Evolutionary conservation across 2,888 invertebrate genomes (phyloP), one percentile per base, ranked within the genome.

Genomic region (Griposia aprilina): DNA sequence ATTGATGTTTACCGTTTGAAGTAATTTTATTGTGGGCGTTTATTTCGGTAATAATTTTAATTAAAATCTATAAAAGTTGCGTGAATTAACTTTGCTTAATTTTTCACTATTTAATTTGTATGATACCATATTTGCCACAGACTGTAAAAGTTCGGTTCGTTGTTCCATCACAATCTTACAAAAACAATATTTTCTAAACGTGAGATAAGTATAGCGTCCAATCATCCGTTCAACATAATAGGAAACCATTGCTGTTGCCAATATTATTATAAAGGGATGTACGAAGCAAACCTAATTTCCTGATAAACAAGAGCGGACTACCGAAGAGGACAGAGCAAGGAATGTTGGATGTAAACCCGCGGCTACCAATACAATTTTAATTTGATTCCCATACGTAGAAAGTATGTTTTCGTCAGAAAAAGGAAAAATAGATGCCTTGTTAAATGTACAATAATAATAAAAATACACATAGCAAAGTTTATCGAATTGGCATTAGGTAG

Each of bases 291-390:
- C 52, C 0, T 55, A 23, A 55, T 55, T 55, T 50, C 50, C 17
- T 50, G 50, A 17, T 5, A 45, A 45, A 50, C 50, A 50, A 17
- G 17, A 50, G 17, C 50, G 50, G 50, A 17, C 6, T 50, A 50
- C 50, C 5, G 17, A 50, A 50, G 50, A 50, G 17, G 17, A 50
- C 15, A 50, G 17, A 17, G 50, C 5, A 50, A 50, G 50, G 17
- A 36, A 20, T 62, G 30, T 62, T 11, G 20, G 20, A 30, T 62
- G 20, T 62, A 20, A 30, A 20, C 60, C 60, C 30, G 26, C 62
- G 62, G 30, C 30, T 62, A 30, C 62, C 20, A 90, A 97, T 97
- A 97, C 93, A 15, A 15, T 20, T 62, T 62, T 62, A 30, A 62
- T 62, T 62, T 20, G 10, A 62, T 30, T 62, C 30, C 30, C 17